phyloP scores from a whole-genome alignment of 2,888 invertebrate species.

The Eupithecia subumbrata region DNA sequence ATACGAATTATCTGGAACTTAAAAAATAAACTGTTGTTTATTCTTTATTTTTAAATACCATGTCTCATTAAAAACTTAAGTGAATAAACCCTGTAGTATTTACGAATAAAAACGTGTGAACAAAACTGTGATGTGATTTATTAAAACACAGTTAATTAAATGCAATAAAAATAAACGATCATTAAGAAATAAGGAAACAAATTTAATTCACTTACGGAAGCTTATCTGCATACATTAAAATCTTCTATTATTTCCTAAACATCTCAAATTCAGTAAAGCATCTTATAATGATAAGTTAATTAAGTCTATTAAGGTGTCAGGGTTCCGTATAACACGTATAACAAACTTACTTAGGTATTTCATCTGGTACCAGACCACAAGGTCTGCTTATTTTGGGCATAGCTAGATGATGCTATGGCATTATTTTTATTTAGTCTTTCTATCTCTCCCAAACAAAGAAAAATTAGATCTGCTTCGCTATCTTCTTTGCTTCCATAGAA shows the following conservation, averaged over 20 bases:
- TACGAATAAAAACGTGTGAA: conserved; percentile 3
- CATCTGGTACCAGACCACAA: background rate
- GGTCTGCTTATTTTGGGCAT: background rate
- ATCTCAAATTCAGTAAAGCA: background rate
- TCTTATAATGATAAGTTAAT: background rate
- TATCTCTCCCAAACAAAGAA: no score
- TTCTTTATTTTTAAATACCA: no score
- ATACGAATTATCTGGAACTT: no score
- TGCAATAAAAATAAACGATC: conserved; percentile 1
- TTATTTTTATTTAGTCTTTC: no score
- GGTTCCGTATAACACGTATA: conserved; percentile 2
- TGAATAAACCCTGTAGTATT: background rate
- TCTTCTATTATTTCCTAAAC: conserved; percentile 30
- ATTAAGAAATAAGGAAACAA: conserved; percentile 24
- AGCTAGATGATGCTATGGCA: no score
- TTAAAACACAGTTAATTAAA: background rate
- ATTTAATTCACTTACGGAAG: conserved; percentile 30
- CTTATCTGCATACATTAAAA: conserved; percentile 16
- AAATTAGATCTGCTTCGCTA: no score
- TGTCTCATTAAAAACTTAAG: background rate
- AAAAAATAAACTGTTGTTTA: no score
- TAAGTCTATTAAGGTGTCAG: background rate
- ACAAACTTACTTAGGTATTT: background rate
- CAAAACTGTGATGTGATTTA: conserved; percentile 1
- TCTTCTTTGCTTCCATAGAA: no score